Conservation (phyloP, 2,113 vertebrate genomes). For the Podiceps cristatus region DNA sequence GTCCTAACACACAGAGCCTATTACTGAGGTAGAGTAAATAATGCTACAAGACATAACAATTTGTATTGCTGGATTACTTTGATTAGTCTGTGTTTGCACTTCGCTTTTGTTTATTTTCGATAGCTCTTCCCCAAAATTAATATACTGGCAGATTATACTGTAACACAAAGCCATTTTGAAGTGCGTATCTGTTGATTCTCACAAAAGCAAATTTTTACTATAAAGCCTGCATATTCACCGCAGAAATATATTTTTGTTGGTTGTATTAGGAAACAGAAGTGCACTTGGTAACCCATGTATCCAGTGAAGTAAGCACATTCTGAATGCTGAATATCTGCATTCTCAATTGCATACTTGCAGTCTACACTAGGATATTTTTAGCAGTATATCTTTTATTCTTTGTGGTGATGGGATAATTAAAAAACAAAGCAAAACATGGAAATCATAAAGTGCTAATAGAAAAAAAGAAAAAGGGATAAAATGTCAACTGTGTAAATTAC, state of each 20-base stretch:
- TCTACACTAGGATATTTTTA: neutral
- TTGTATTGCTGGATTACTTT: neutral
- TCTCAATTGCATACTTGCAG: neutral
- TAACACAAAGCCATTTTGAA: neutral
- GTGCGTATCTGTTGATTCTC: neutral
- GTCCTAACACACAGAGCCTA: neutral
- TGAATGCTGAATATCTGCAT: neutral
- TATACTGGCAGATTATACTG: neutral
- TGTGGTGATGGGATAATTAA: neutral
- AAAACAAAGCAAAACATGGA: neutral
- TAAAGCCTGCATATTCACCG: neutral
- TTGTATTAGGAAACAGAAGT: neutral
- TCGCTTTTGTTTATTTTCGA: neutral
- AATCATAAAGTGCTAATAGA: neutral
- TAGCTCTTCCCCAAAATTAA: neutral
- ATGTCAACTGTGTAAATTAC: neutral
- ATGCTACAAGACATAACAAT: neutral
- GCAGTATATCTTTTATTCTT: neutral
- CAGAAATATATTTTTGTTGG: neutral
- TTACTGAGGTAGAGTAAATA: neutral
- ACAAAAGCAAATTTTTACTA: neutral
- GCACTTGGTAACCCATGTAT: neutral
- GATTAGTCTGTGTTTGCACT: neutral
- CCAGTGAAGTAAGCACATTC: neutral
- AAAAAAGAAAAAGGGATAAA: neutral